phyloP scores from a whole-genome alignment of 2,888 invertebrate species.

The Cephus pygmeus region DNA sequence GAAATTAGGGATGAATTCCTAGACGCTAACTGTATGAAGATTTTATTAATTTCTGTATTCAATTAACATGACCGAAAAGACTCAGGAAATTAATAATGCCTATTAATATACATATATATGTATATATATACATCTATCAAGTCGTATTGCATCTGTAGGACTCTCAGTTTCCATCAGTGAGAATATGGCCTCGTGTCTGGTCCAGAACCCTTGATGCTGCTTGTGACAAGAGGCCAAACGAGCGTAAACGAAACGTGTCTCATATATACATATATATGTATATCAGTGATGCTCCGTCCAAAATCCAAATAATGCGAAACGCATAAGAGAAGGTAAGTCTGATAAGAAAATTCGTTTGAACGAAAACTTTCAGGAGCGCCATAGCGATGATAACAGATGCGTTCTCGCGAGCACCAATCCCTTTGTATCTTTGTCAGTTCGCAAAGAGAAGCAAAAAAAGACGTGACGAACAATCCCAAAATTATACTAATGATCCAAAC shows the following conservation, averaged over 20 bases:
- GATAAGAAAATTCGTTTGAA: background rate
- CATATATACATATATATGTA: background rate
- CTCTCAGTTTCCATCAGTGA: background rate
- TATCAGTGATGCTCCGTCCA: background rate
- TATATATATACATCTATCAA: background rate
- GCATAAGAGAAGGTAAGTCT: background rate
- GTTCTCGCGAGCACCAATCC: background rate
- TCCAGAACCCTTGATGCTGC: background rate
- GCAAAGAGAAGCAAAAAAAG: background rate
- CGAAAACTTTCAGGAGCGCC: background rate
- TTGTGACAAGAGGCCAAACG: background rate
- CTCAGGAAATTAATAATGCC: too few relatives aligned
- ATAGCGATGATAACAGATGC: background rate
- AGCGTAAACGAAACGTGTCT: background rate
- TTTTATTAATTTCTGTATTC: too few relatives aligned
- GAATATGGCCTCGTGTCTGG: background rate
- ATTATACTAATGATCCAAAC: background rate
- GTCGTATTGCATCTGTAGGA: background rate
- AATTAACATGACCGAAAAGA: too few relatives aligned
- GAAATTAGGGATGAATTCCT: too few relatives aligned
- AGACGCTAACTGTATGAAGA: too few relatives aligned
- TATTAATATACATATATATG: too few relatives aligned
- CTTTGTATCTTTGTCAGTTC: background rate
- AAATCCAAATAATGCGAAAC: background rate
- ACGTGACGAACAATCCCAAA: background rate